Evolutionary conservation across 2,113 vertebrate genomes (phyloP).

Genomic region (Cebidichthys violaceus): DNA sequence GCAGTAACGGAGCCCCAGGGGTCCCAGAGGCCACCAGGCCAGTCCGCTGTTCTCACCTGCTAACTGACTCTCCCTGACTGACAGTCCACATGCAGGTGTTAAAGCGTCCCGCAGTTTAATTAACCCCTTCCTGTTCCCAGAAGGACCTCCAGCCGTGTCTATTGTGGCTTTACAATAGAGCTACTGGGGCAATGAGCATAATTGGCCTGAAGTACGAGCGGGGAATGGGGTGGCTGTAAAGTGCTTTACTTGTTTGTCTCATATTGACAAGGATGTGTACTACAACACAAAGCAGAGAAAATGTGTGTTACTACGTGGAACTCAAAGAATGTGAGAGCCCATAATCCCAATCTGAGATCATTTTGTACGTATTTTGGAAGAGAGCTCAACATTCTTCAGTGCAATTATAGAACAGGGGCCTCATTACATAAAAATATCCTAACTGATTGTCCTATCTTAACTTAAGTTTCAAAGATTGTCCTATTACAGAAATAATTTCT

Average conservation of each 20-base stretch:
- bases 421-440: background rate
- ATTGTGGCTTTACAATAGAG: constrained; percentile 60
- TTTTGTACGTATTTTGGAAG: background rate
- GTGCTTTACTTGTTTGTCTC: constrained; percentile 5
- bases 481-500: background rate
- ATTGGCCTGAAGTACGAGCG: background rate
- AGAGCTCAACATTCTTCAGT: background rate
- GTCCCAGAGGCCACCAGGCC: constrained; percentile 37
- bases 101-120: constrained; percentile 55
- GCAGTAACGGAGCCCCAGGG: constrained; percentile 26
- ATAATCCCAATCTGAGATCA: background rate
- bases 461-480: background rate
- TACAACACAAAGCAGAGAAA: constrained; percentile 12
- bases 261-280: constrained; percentile 22
- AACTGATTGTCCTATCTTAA: background rate
- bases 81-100: constrained; percentile 64
- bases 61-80: constrained; percentile 41
- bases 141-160: constrained; percentile 63
- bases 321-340: background rate
- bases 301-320: background rate
- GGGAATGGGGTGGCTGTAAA: constrained; percentile 42
- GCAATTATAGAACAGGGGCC: background rate
- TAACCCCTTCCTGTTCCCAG: constrained; percentile 67
- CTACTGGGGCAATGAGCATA: constrained; percentile 27
- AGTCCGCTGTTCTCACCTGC: constrained; percentile 52